A percentile compares a stretch with the other conserved stretches of the same genome.
Evolutionary conservation across 2,888 invertebrate genomes (phyloP).

Genomic region (Chorisops tibialis): DNA sequence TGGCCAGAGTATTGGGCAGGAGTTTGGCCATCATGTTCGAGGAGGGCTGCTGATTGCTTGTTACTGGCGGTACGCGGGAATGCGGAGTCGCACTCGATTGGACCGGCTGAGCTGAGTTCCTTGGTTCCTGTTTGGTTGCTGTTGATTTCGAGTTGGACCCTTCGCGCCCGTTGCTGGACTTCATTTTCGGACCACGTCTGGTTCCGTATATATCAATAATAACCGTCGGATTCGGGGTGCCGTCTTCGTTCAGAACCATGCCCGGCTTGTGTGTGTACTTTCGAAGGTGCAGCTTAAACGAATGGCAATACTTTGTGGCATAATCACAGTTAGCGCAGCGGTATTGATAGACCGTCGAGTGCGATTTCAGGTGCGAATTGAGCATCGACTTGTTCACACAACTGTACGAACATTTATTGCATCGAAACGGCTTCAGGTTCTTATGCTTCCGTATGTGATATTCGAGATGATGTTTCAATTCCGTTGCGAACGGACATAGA

Average conservation of each 20-base stretch:
- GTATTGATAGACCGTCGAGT: slow-evolving; percentile 88
- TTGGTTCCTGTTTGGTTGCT: slow-evolving; percentile 29
- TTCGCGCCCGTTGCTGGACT: slow-evolving; percentile 35
- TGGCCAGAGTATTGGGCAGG: slow-evolving; percentile 44
- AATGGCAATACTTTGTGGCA: slow-evolving; percentile 97
- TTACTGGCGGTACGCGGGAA: slow-evolving; percentile 19
- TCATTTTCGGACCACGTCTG: slow-evolving; percentile 77
- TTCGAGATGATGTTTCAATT: slow-evolving; percentile 97
- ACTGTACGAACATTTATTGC: slow-evolving; percentile 80
- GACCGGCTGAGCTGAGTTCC: slow-evolving; percentile 34
- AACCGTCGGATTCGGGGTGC: slow-evolving; percentile 80
- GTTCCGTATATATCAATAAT: slow-evolving; percentile 91
- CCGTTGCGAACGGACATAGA: slow-evolving; percentile 95
- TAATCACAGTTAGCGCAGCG: slow-evolving; percentile 91
- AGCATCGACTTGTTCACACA: slow-evolving; percentile 99
- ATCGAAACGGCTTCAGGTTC: slow-evolving; percentile 93
- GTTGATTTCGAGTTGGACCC: neutral
- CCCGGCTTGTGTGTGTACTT: slow-evolving; percentile 90
- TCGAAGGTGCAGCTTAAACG: slow-evolving; percentile 88
- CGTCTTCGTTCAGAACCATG: slow-evolving; percentile 84
- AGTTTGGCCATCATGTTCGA: slow-evolving; percentile 36
- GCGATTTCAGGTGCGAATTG: slow-evolving; percentile 95
- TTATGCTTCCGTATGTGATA: slow-evolving; percentile 94
- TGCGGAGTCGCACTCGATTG: slow-evolving; percentile 30
- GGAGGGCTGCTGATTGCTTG: neutral